Percentiles rank a stretch among this genome's conserved stretches.
phyloP scores from a whole-genome alignment of 2,888 invertebrate species.

The Branchipolynoe longqiensis region DNA sequence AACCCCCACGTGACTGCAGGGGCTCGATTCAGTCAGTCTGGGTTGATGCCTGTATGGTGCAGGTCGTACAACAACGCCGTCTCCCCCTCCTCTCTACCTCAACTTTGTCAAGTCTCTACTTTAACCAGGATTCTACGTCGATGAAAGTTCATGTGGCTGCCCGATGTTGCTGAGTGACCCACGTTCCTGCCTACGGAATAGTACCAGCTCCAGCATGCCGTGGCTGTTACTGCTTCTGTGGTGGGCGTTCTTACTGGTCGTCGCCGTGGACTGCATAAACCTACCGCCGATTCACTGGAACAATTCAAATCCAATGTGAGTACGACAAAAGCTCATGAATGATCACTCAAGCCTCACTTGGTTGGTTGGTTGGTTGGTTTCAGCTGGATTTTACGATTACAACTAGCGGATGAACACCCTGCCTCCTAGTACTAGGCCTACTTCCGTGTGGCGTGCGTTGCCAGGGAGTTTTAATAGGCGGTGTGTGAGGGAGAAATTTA shows the following conservation, averaged over 20 bases:
- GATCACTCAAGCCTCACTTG: not conserved
- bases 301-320: conserved; percentile 65
- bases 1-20: conserved; percentile 26
- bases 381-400: conserved; percentile 14
- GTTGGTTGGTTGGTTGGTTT: not conserved
- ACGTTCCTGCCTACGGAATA: not conserved
- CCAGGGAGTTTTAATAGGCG: conserved; percentile 5
- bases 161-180: not conserved
- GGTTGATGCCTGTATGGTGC: conserved; percentile 23
- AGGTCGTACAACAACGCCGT: not conserved
- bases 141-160: conserved; percentile 12
- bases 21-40: conserved; percentile 27
- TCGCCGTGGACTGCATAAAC: conserved; percentile 57
- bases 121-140: conserved; percentile 27
- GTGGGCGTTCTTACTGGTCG: conserved; percentile 45
- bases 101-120: conserved; percentile 38
- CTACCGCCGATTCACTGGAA: conserved; percentile 64
- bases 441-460: not conserved
- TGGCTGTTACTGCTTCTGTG: conserved; percentile 51
- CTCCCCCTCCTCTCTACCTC: not conserved
- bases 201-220: conserved; percentile 45
- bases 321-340: too few relatives aligned
- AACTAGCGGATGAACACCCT: not conserved
- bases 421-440: not conserved
- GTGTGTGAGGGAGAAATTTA: not conserved